phyloP scores from a whole-genome alignment of 2,888 invertebrate genomes.

The Microplitis manilae region DNA sequence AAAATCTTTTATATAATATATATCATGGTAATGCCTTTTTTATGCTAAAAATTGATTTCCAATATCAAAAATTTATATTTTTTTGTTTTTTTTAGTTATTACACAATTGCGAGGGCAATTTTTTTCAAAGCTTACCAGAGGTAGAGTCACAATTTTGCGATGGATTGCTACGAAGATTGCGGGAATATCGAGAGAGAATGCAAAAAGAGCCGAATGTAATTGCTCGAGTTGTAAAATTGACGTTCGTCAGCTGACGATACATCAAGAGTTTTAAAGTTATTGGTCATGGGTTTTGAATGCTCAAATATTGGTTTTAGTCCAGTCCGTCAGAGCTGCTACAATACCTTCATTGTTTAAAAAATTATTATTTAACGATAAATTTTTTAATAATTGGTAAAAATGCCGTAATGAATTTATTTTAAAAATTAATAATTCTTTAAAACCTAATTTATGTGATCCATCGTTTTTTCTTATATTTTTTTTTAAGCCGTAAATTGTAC shows the following conservation, averaged over 20 bases:
- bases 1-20: not conserved
- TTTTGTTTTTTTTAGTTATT: not conserved
- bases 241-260: constrained; percentile 11
- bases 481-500: not conserved
- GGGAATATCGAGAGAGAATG: not conserved
- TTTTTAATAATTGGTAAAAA: no score
- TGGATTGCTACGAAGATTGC: constrained; percentile 27
- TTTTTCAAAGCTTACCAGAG: not conserved
- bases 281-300: constrained; percentile 17
- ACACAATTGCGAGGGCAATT: not conserved
- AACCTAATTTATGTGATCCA: no score
- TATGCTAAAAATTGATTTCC: not conserved
- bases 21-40: not conserved
- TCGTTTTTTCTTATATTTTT: no score
- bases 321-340: no score
- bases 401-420: no score
- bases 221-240: not conserved
- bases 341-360: no score
- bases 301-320: not conserved
- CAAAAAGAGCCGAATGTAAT: constrained; percentile 10
- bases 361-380: no score
- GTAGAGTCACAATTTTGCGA: constrained; percentile 2
- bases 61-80: constrained; percentile 14
- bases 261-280: constrained; percentile 23
- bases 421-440: no score